Conservation (phyloP, 2,888 invertebrate genomes). For the Anodontia alba region DNA sequence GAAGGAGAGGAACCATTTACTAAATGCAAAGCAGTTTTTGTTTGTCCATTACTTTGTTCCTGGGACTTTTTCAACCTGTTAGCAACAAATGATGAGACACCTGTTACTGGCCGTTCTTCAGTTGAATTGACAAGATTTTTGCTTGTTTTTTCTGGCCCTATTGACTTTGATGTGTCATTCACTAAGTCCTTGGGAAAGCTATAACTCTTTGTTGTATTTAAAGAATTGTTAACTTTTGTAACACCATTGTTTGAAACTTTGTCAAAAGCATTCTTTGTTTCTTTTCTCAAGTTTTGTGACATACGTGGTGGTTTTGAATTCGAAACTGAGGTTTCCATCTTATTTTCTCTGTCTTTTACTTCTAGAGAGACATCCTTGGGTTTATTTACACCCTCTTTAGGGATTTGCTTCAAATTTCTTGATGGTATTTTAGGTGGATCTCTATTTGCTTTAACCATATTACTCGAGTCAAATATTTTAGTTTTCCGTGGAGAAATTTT, state of each 20-base stretch:
- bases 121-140: not conserved
- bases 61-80: conserved; percentile 61
- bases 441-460: conserved; percentile 45
- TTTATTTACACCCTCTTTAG: not conserved
- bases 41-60: conserved; percentile 51
- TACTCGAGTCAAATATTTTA: conserved; percentile 68
- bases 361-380: not conserved
- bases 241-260: conserved; percentile 3
- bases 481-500: conserved; percentile 59
- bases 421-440: conserved; percentile 31
- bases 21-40: conserved; percentile 44
- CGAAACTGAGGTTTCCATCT: not conserved
- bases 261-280: not conserved
- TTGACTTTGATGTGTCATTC: conserved; percentile 8
- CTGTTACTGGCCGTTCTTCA: conserved; percentile 60
- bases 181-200: conserved; percentile 32
- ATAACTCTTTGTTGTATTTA: conserved; percentile 24
- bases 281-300: not conserved
- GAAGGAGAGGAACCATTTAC: conserved; percentile 59
- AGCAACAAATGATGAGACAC: conserved; percentile 71
- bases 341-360: not conserved
- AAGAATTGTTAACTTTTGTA: not conserved
- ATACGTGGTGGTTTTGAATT: conserved; percentile 5
- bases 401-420: not conserved
- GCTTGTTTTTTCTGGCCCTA: conserved; percentile 22